Conservation (phyloP, 2,888 invertebrate species). For the Drosophila picticornis region DNA sequence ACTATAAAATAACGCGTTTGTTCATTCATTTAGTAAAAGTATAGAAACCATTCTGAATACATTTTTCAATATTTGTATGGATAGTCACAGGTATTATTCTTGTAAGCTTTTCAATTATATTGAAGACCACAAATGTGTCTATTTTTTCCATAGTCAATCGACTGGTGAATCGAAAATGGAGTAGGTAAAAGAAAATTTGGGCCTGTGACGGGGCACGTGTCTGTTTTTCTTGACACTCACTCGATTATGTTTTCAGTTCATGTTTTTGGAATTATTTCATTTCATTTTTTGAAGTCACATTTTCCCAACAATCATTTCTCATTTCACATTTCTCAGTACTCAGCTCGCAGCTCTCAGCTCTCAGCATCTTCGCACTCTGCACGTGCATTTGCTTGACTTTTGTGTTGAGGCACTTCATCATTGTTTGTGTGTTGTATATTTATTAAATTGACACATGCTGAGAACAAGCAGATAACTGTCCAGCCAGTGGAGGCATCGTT, state of each 20-base stretch:
- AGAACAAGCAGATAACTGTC: conserved; percentile 61
- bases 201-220: conserved; percentile 43
- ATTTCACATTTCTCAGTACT: neutral
- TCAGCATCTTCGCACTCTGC: conserved; percentile 31
- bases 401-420: conserved; percentile 52
- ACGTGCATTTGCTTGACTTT: conserved; percentile 38
- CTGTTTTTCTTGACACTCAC: conserved; percentile 70
- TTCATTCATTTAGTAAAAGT: neutral
- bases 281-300: conserved; percentile 55
- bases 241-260: conserved; percentile 76
- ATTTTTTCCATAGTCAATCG: conserved; percentile 16
- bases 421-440: conserved; percentile 63
- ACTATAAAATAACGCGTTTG: neutral
- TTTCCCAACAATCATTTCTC: conserved; percentile 3
- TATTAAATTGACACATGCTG: conserved; percentile 80
- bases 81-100: neutral
- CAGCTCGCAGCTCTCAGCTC: neutral
- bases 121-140: neutral
- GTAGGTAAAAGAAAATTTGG: conserved; percentile 17
- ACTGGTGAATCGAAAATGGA: neutral
- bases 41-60: neutral
- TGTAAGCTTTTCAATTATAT: neutral
- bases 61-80: neutral
- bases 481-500: conserved; percentile 16
- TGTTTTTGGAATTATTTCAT: conserved; percentile 79